A percentile compares a stretch with the other conserved stretches of the same genome.
phyloP scores from a whole-genome alignment of 2,888 invertebrate species.

The Habrosyne pyritoides region DNA sequence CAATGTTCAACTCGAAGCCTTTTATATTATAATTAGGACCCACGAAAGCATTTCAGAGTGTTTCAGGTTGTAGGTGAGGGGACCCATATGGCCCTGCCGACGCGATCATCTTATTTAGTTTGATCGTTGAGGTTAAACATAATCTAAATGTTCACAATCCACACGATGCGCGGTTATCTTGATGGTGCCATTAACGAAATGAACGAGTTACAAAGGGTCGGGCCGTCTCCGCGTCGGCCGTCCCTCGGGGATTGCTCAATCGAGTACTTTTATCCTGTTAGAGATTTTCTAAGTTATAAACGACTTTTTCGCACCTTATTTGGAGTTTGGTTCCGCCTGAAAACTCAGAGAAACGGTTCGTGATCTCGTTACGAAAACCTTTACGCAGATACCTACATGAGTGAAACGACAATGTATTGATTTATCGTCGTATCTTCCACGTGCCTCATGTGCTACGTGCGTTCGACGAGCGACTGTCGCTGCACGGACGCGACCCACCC shows the following conservation, averaged over 20 bases:
- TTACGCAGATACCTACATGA: not conserved
- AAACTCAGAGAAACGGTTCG: conserved; percentile 29
- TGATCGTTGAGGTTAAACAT: not conserved
- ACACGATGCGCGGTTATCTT: not conserved
- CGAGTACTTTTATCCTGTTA: conserved; percentile 6
- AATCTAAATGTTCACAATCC: not conserved
- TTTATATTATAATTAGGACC: not conserved
- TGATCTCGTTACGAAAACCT: conserved; percentile 7
- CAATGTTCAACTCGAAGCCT: not conserved
- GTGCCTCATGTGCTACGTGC: conserved; percentile 12
- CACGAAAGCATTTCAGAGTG: too few relatives aligned
- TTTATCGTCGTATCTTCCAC: conserved; percentile 23
- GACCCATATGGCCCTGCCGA: not conserved
- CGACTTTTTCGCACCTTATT: conserved; percentile 20
- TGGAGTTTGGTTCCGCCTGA: conserved; percentile 21
- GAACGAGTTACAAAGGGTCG: not conserved
- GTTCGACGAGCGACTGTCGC: not conserved
- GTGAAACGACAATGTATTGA: conserved; percentile 19
- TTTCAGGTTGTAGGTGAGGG: not conserved
- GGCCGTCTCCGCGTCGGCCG: not conserved
- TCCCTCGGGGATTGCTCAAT: not conserved
- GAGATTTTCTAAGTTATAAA: conserved; percentile 7
- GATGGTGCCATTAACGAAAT: not conserved
- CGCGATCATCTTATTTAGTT: not conserved
- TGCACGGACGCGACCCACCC: conserved; percentile 11